These are phyloP conservation scores for Halcyon malimbica DNA, from an alignment of 2,113 vertebrate genomes.

Conservation along the genomic window DNA sequence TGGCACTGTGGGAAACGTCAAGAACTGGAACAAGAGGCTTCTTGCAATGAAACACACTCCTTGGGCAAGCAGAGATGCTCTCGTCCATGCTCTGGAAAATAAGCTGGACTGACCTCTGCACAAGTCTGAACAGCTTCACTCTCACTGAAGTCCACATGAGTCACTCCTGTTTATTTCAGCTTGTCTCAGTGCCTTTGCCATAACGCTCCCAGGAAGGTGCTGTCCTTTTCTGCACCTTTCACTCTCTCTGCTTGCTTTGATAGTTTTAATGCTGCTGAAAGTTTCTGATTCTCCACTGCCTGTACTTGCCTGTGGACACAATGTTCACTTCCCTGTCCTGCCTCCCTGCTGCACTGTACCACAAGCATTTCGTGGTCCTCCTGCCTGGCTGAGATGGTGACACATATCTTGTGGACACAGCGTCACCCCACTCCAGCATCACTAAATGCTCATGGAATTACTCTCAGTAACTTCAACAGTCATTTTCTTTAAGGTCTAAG, in stretches of 20 bases:
- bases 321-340: neutral
- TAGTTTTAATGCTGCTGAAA: neutral
- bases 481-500: neutral
- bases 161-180: neutral
- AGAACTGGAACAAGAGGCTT: neutral
- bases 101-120: neutral
- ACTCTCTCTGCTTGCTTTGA: neutral
- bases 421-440: neutral
- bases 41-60: neutral
- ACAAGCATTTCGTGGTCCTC: neutral
- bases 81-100: neutral
- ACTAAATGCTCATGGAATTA: neutral
- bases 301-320: fast-evolving
- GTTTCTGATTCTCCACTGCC: neutral
- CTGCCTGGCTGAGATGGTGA: neutral
- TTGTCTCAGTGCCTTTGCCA: neutral
- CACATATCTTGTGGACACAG: neutral
- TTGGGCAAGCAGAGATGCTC: neutral
- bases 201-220: neutral
- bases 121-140: neutral
- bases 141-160: neutral
- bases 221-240: neutral
- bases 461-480: neutral
- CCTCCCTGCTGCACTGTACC: neutral
- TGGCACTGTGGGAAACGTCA: neutral